Conservation (phyloP, 2,888 invertebrate species). For the Dione juno region DNA sequence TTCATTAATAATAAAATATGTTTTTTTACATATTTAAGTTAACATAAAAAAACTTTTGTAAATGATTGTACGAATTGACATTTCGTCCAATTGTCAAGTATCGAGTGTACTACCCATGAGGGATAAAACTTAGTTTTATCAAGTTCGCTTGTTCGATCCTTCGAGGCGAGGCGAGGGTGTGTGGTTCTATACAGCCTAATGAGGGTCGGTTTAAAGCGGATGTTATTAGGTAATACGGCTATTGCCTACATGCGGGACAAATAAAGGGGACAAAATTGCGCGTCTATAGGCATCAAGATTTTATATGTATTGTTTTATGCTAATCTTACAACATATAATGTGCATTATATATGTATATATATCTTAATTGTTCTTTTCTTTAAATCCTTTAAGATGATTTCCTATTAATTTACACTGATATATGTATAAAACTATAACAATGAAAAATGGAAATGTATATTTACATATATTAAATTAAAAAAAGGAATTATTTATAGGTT, state of each 20-base stretch:
- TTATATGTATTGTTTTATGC: not conserved
- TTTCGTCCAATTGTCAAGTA: conserved; percentile 49
- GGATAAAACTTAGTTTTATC: conserved; percentile 47
- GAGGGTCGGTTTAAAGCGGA: conserved; percentile 35
- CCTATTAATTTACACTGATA: no score
- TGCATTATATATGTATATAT: no score
- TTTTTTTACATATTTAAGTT: not conserved
- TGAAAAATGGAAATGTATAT: no score
- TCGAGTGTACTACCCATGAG: conserved; percentile 64
- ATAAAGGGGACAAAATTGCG: conserved; percentile 27
- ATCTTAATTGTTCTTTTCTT: no score
- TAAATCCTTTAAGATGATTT: no score
- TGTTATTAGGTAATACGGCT: conserved; percentile 32
- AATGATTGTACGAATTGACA: conserved; percentile 38
- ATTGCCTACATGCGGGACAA: conserved; percentile 21
- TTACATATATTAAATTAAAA: no score
- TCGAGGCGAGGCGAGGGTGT: conserved; percentile 20
- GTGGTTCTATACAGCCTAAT: conserved; percentile 37
- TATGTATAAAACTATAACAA: no score
- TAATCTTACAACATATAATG: not conserved
- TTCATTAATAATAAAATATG: no score
- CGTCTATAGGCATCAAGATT: not conserved
- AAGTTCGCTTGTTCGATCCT: conserved; percentile 33
- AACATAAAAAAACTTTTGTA: conserved; percentile 5
- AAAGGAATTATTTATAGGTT: no score